Base-by-base conservation (phyloP, 2,888 invertebrate species). In the Ectemnius continuus region DNA sequence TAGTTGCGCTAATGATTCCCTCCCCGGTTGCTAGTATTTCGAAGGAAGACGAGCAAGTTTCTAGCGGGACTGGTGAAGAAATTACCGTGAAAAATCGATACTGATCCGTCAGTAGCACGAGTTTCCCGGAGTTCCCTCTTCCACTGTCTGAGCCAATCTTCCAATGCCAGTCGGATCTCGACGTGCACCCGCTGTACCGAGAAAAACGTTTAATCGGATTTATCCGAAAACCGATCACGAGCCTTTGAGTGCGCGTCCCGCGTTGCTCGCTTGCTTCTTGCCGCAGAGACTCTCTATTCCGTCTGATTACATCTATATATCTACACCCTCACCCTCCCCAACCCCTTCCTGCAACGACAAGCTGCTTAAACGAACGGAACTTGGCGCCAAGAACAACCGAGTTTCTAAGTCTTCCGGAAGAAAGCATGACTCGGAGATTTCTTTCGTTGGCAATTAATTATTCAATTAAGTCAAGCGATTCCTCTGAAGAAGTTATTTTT, bases 1-100 rank as follows among this genome's bases (percentile, higher is more conserved):
- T 71, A 61, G 71, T 63, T 62, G 5, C 52, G 14, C n/a, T 52
- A 36, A 36, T 2, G 52, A 4, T 52, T 52, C 16, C n/a, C 47
- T 47, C 47, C n/a, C 0, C 5, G n/a, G n/a, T 47, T 47, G n/a
- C 2, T 14, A 14, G 47, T 47, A 47, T 3, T 52, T 13, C 16
- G n/a, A 52, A 52, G 16, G n/a, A 16, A 52, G 16, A 52, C 52
- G 52, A 52, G 36, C 8, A 52, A 52, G 4, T 52, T 16, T 52
- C 8, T 16, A 52, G 0, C 52, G 52, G 2, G 14, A 13, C 1
- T 5, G 52, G 52, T 52, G 13, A 14, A 52, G 52, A 52, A 52
- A 52, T 36, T 8, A 6, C 36, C 36, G 36, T 36, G 52, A 13
- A 16, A 52, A 16, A 52, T 52, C 52, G 52, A 52, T 52, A 6